Evolutionary conservation across 2,113 vertebrate genomes (phyloP), one percentile per base, ranked within the genome.

Genomic region (Corvus cornix): DNA sequence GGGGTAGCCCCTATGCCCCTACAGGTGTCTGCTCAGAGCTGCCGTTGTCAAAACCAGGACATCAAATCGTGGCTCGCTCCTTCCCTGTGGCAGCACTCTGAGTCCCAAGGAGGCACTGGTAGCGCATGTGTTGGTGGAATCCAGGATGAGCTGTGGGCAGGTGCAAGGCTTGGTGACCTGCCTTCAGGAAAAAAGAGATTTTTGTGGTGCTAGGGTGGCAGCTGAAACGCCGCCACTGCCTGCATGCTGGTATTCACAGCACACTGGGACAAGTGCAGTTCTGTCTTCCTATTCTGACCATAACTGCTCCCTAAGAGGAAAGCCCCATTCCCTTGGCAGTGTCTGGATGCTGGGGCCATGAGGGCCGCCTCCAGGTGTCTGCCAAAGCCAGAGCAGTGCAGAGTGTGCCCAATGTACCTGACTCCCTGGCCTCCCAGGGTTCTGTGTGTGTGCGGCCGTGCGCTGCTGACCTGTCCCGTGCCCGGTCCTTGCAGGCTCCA

Each of bases 401-500:
- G 39, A 7, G 13, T 0, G 33, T 67, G 64, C 43, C 30, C 4
- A 7, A 5, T 8, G 3, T 18, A 6, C 18, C 31, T 22, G 35
- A 16, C 48, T 68, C 9, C 52, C 9, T 12, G 66, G 52, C 43
- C 27, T 31, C 37, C 16, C 16, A 6, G 6, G 30, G 33, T 24
- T 59, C 11, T 4, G 2, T 0, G 1, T n/a, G 64, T 16, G 15
- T 22, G 15, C 27, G 21, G 63, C 33, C 19, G 3, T 1, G 0
- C 1, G 3, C 11, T 14, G 4, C 83, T 62, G 46, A 35, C n/a
- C 43, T 94, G 78, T 44, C 2, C 11, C 3, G 3, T 27, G 39
- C 28, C 46, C 2, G 31, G 10, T 49, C 41, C 80, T 85, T 53
- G 24, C 96, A 99, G 99, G 99, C 67, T 99, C 99, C 92, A 99